Conservation (phyloP, 2,888 invertebrate species). For the Orchesellides sinensis region DNA sequence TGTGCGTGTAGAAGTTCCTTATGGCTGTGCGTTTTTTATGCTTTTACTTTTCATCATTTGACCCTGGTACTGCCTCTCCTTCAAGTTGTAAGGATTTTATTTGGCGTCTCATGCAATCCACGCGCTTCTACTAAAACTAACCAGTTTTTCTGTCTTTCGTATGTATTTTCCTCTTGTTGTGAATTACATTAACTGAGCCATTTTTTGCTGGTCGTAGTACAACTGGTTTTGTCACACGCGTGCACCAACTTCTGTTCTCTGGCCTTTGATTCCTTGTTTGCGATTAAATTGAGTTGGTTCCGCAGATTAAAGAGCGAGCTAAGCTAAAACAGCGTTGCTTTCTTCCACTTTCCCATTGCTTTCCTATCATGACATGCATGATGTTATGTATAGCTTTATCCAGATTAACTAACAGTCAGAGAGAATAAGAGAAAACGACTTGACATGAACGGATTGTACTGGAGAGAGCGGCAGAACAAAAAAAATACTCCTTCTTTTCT, state of each 20-base stretch:
- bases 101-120: no score
- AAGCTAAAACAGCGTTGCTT: background rate
- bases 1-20: no score
- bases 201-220: background rate
- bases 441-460: background rate
- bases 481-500: slow-evolving; percentile 48
- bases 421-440: background rate
- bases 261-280: background rate
- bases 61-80: no score
- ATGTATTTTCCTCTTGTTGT: background rate
- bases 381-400: background rate
- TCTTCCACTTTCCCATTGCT: background rate
- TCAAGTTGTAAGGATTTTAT: no score
- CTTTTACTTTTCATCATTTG: no score
- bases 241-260: background rate
- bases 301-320: background rate
- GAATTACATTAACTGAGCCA: slow-evolving; percentile 9
- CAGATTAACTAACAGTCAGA: slow-evolving; percentile 15
- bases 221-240: background rate
- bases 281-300: slow-evolving; percentile 23
- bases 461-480: slow-evolving; percentile 14
- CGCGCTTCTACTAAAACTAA: no score
- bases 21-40: no score
- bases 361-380: background rate
- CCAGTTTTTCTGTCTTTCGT: no score